phyloP scores from a whole-genome alignment of 2,113 vertebrate species.

The Aplodontia rufa region DNA sequence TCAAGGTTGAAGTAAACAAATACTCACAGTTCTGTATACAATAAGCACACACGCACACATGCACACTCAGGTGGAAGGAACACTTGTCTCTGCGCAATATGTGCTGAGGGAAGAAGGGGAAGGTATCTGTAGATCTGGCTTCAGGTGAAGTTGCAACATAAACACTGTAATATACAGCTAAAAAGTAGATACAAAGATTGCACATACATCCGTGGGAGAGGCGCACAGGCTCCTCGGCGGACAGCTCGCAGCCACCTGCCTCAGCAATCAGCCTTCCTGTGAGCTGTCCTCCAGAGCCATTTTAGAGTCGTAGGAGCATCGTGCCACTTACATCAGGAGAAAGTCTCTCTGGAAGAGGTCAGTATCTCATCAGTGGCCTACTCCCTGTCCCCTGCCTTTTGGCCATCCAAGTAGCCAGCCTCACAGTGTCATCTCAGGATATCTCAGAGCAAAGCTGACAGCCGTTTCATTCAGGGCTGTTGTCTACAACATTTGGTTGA shows the following conservation, averaged over 20 bases:
- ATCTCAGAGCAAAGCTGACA: slow-evolving; percentile 30
- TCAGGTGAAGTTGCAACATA: slow-evolving; percentile 84
- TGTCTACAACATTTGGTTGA: slow-evolving; percentile 49
- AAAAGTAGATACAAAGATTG: slow-evolving; percentile 89
- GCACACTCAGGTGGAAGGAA: slow-evolving; percentile 67
- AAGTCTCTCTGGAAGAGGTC: not conserved
- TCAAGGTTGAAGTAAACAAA: slow-evolving; percentile 84
- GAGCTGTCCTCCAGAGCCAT: slow-evolving; percentile 41
- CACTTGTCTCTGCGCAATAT: slow-evolving; percentile 78
- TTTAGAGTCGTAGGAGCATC: slow-evolving; percentile 66
- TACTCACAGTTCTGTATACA: slow-evolving; percentile 86
- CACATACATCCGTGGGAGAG: slow-evolving; percentile 88
- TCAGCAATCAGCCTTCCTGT: not conserved
- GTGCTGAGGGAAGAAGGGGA: slow-evolving; percentile 78
- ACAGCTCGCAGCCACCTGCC: slow-evolving; percentile 53
- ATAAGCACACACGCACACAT: slow-evolving; percentile 67
- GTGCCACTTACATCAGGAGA: not conserved
- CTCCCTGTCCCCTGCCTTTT: not conserved
- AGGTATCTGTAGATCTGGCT: slow-evolving; percentile 76
- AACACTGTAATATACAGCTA: slow-evolving; percentile 87
- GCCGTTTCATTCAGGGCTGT: slow-evolving; percentile 6
- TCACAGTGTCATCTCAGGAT: slow-evolving; percentile 4
- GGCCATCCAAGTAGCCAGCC: not conserved
- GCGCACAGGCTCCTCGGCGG: slow-evolving; percentile 75
- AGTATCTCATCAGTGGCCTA: not conserved